Conservation (phyloP, 2,113 vertebrate species). For the Chunga burmeisteri region DNA sequence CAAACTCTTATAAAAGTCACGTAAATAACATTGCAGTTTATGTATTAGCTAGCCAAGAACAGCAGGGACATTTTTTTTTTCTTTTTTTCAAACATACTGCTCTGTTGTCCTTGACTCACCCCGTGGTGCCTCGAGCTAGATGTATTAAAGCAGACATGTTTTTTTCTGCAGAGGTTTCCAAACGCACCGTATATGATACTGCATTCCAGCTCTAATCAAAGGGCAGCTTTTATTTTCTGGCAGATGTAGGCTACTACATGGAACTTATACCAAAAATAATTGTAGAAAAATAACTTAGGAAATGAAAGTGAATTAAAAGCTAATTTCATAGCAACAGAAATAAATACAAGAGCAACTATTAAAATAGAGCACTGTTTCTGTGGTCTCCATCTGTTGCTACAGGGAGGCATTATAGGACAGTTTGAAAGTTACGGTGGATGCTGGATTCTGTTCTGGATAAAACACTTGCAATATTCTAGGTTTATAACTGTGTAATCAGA, state of each 20-base stretch:
- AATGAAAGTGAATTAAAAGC: constrained; percentile 42
- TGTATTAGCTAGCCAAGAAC: constrained; percentile 11
- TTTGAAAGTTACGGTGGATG: not conserved
- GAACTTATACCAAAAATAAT: not conserved
- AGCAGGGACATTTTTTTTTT: not conserved
- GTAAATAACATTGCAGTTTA: not conserved
- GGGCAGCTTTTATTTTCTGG: not conserved
- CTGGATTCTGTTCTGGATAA: not conserved
- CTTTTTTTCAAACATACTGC: not conserved
- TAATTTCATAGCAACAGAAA: constrained; percentile 9
- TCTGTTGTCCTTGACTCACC: constrained; percentile 34
- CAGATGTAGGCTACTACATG: constrained; percentile 11
- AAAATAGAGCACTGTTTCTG: not conserved
- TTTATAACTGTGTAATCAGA: not conserved
- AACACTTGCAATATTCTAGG: not conserved
- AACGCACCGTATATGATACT: not conserved
- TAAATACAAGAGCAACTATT: not conserved
- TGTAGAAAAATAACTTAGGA: constrained; percentile 4
- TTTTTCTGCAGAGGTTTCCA: constrained; percentile 13
- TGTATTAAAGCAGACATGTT: constrained; percentile 9
- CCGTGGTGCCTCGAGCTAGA: not conserved
- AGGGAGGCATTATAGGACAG: not conserved
- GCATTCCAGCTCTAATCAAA: constrained; percentile 28
- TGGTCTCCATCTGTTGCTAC: not conserved
- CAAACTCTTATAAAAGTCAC: not conserved